These are phyloP conservation scores for Plemyria rubiginata DNA, from an alignment of 2,888 invertebrate genomes.

Conservation along the genomic window DNA sequence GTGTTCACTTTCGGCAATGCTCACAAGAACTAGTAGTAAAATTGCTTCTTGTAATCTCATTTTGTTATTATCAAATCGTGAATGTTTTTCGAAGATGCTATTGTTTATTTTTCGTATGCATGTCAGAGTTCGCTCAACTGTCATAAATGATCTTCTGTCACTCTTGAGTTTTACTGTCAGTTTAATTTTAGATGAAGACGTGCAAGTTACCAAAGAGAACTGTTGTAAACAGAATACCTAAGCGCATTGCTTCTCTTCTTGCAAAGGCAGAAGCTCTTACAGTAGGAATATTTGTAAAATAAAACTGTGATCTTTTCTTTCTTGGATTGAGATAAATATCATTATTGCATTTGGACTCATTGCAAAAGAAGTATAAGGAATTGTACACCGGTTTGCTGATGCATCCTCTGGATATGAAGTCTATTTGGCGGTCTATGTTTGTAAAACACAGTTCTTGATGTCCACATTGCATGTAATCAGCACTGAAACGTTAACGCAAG, in stretches of 20 bases:
- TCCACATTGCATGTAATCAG: slow-evolving; percentile 59
- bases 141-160: neutral
- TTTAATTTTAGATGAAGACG: neutral
- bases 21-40: slow-evolving; percentile 10
- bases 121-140: slow-evolving; percentile 9
- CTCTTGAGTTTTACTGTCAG: neutral
- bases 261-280: slow-evolving; percentile 6
- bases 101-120: neutral
- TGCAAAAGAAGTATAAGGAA: slow-evolving; percentile 60
- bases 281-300: slow-evolving; percentile 6
- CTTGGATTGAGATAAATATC: slow-evolving; percentile 21
- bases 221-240: neutral
- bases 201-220: neutral
- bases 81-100: neutral
- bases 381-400: slow-evolving; percentile 57
- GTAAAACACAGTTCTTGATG: slow-evolving; percentile 62
- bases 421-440: slow-evolving; percentile 55
- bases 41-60: slow-evolving; percentile 7
- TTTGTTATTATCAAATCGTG: neutral
- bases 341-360: slow-evolving; percentile 55
- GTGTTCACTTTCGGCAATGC: slow-evolving; percentile 25
- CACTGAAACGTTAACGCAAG: slow-evolving; percentile 50
- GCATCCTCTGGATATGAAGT: slow-evolving; percentile 65
- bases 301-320: slow-evolving; percentile 4
- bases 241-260: neutral